Conservation (phyloP, 2,113 vertebrate genomes). For the Bujurquina vittata region DNA sequence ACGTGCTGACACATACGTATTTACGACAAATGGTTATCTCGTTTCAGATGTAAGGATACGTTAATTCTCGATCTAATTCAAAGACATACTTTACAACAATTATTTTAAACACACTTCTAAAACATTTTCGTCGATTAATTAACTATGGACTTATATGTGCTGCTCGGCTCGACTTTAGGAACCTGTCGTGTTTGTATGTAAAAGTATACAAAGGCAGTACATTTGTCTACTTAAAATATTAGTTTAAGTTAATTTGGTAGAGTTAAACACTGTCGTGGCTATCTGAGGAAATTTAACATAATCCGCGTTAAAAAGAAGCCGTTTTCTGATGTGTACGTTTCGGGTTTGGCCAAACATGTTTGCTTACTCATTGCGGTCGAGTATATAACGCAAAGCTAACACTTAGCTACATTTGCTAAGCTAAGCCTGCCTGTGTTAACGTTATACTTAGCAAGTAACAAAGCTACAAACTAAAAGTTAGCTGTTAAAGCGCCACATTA, state of each 20-base stretch:
- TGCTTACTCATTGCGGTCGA: neutral
- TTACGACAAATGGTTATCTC: neutral
- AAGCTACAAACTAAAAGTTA: neutral
- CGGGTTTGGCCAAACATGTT: neutral
- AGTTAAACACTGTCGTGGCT: neutral
- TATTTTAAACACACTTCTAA: neutral
- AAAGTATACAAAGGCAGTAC: neutral
- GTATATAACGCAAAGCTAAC: constrained; percentile 17
- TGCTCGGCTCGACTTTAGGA: too few relatives aligned
- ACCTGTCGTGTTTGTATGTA: neutral
- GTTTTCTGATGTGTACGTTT: neutral
- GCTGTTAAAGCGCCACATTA: neutral
- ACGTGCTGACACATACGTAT: neutral
- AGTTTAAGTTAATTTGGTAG: neutral
- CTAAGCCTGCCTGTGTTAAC: neutral
- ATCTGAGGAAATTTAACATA: too few relatives aligned
- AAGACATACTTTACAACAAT: neutral
- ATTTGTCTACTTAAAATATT: neutral
- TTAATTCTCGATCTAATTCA: neutral
- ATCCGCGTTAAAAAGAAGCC: rapidly evolving
- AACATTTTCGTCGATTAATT: neutral
- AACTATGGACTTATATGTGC: neutral
- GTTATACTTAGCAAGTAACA: neutral
- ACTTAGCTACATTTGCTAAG: constrained; percentile 31
- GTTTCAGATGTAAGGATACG: neutral